phyloP scores from a whole-genome alignment of 2,113 vertebrate species.

The Fulica atra region DNA sequence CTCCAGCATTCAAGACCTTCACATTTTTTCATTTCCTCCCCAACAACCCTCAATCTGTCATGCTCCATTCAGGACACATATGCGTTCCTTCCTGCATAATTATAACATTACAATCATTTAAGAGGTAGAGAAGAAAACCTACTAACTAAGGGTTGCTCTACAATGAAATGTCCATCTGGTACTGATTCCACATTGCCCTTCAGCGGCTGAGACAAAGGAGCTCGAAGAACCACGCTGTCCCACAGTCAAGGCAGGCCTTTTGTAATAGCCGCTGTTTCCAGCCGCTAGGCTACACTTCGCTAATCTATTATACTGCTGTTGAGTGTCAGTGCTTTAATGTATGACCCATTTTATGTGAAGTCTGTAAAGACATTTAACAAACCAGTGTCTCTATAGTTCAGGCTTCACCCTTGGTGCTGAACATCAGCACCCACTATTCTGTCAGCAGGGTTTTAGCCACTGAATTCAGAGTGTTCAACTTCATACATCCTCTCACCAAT shows the following conservation, averaged over 20 bases:
- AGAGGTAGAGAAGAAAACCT: background rate
- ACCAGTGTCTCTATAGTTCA: background rate
- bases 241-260: background rate
- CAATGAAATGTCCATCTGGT: background rate
- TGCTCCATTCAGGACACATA: background rate
- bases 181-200: background rate
- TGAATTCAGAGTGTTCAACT: background rate
- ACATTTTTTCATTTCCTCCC: background rate
- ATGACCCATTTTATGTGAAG: background rate
- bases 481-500: background rate
- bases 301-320: background rate
- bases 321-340: background rate
- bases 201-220: background rate
- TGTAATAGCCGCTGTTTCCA: background rate
- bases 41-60: background rate
- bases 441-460: background rate
- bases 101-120: background rate
- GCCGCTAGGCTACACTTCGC: background rate
- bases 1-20: background rate
- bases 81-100: background rate
- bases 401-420: background rate
- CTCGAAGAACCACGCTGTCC: background rate
- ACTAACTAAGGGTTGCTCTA: background rate
- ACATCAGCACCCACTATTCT: background rate
- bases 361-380: background rate